Conservation (phyloP, 1,140 invertebrate species). For the Drosophila navojoa region DNA sequence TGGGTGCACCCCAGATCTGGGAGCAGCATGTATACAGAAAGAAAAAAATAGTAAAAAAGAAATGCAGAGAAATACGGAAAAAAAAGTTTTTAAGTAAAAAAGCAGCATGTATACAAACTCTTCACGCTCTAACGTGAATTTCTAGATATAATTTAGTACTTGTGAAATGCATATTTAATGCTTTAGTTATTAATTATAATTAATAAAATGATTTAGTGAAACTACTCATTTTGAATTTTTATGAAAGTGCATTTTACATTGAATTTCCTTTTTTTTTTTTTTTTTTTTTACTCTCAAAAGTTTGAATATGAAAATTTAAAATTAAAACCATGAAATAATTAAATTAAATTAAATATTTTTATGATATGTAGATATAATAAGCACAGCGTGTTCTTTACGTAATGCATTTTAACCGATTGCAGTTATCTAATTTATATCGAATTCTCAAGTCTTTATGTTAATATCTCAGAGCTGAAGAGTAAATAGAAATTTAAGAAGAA, state of each 20-base stretch:
- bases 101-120: too few species aligned
- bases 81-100: too few species aligned
- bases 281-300: too few species aligned
- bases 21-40: conserved; percentile 44
- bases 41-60: background rate
- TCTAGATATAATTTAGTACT: too few species aligned
- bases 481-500: conserved; percentile 38
- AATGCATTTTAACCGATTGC: background rate
- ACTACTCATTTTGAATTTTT: too few species aligned
- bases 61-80: background rate
- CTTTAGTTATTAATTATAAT: too few species aligned
- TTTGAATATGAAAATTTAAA: too few species aligned
- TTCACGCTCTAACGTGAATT: too few species aligned
- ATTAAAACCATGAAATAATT: too few species aligned
- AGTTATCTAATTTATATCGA: background rate
- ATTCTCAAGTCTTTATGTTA: conserved; percentile 48
- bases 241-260: background rate
- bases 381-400: background rate
- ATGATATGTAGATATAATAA: background rate
- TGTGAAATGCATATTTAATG: too few species aligned
- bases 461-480: conserved; percentile 23
- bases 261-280: background rate
- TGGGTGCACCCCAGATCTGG: conserved; percentile 79
- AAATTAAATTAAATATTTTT: too few species aligned
- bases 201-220: too few species aligned